phyloP scores from a whole-genome alignment of 2,888 invertebrate species.

The Pomacea canaliculata region DNA sequence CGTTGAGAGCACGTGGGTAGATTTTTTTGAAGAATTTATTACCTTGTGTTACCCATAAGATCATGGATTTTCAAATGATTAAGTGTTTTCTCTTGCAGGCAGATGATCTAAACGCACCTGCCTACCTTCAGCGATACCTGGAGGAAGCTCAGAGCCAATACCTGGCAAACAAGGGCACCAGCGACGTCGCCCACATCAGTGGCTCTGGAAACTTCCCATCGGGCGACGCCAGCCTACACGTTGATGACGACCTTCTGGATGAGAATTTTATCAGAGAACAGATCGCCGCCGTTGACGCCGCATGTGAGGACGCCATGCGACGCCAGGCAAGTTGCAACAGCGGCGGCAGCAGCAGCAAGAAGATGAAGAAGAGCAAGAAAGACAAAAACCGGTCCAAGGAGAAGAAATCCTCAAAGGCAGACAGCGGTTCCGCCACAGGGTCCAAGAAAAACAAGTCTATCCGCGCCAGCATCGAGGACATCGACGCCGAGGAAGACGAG shows the following conservation, averaged over 20 bases:
- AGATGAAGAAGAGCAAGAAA: neutral
- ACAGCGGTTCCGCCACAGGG: neutral
- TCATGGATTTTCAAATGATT: too few relatives aligned
- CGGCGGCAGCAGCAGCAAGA: slow-evolving; percentile 2
- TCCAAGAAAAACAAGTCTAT: neutral
- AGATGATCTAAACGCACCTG: slow-evolving; percentile 42
- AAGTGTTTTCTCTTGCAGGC: slow-evolving; percentile 19
- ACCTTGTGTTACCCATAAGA: too few relatives aligned
- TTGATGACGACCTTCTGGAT: neutral
- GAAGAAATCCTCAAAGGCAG: slow-evolving; percentile 6
- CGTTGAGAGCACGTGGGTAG: too few relatives aligned
- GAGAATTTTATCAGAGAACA: neutral
- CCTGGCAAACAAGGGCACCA: neutral
- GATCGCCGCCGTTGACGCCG: neutral
- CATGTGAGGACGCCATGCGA: neutral
- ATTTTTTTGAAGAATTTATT: too few relatives aligned
- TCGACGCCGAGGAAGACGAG: slow-evolving; percentile 1
- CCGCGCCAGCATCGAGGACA: slow-evolving; percentile 15
- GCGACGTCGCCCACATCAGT: neutral
- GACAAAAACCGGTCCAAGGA: neutral
- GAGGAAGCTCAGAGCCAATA: slow-evolving; percentile 11
- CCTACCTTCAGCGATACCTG: slow-evolving; percentile 49
- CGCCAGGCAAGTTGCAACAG: neutral
- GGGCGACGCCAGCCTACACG: neutral
- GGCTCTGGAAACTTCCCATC: neutral